Evolutionary conservation across 2,888 invertebrate species (phyloP), one percentile per base, ranked within the genome.

Genomic region (Xestia ashworthii): DNA sequence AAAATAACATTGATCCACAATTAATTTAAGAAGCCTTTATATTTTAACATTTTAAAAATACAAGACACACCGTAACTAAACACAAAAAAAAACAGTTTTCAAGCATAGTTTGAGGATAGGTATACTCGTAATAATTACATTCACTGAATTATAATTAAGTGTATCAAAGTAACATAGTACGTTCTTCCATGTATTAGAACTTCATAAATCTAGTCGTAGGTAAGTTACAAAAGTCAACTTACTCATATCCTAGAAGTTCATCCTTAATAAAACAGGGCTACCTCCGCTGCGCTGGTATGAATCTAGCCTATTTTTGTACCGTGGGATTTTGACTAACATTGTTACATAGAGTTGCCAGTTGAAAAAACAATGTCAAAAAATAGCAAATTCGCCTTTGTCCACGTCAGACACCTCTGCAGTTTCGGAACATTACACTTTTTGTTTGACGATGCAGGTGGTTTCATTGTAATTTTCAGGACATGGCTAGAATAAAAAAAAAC

Each of bases 291-390:
- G 44, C 50, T 71, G 58, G 38, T 82, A 75, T 77, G 67, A 71
- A 75, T 67, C n/a, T 50, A 60, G 41, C 53, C 32, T 48, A 41
- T 68, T 53, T 76, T 64, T 46, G 14, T 32, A 25, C 6, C 60
- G n/a, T 58, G 41, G 8, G 66, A 3, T 70, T 53, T 76, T 73
- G 41, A 74, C 75, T 75, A 73, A 79, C 50, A 73, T 85, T 68
- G 75, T 84, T 76, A 19, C 38, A 74, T 44, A 38, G 22, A 74
- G 55, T 62, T 74, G 22, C 58, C 38, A 25, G 25, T 6, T 5
- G n/a, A 73, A 74, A 79, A n/a, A 25, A 65, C 3, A 41, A 60
- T 16, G 8, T 8, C 16, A 32, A 55, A 55, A 78, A 66, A 44
- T 8, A n/a, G 22, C 11, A 64, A 83, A 38, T 72, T 58, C 55